These are phyloP conservation scores for Caenorhabditis panamensis DNA, from an alignment of 2,888 invertebrate genomes.

Conservation along the genomic window DNA sequence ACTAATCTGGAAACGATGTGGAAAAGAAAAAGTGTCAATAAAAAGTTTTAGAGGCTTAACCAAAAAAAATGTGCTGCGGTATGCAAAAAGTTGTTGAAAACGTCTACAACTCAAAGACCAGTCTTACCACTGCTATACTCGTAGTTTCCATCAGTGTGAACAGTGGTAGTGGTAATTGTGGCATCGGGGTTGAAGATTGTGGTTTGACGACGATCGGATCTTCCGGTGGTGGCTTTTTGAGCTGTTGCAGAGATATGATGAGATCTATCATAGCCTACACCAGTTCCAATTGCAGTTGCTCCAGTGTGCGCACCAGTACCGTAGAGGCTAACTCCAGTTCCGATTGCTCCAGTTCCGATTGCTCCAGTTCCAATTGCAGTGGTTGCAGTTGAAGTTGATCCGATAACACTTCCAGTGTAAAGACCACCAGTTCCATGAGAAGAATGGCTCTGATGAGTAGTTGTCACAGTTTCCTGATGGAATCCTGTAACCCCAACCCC, in stretches of 20 bases:
- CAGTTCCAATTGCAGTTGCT: neutral
- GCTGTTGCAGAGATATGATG: no score
- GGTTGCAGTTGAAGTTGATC: no score
- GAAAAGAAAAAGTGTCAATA: constrained; percentile 8
- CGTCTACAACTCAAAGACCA: no score
- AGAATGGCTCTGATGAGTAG: no score
- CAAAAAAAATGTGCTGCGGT: neutral
- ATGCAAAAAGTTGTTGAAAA: no score
- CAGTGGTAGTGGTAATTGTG: neutral
- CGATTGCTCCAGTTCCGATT: neutral
- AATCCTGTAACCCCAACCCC: no score
- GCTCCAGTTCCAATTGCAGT: no score
- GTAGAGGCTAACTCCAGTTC: neutral
- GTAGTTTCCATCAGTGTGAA: neutral
- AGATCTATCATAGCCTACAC: neutral
- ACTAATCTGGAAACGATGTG: constrained; percentile 53
- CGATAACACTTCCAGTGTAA: no score
- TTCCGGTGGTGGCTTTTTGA: no score
- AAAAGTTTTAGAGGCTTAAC: constrained; percentile 26
- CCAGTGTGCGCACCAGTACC: no score
- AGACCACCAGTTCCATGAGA: no score
- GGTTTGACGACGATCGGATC: neutral
- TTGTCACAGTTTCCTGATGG: no score
- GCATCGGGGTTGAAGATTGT: neutral
- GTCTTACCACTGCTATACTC: constrained; percentile 7